Conservation (phyloP, 2,113 vertebrate species). For the Oryzias javanicus region DNA sequence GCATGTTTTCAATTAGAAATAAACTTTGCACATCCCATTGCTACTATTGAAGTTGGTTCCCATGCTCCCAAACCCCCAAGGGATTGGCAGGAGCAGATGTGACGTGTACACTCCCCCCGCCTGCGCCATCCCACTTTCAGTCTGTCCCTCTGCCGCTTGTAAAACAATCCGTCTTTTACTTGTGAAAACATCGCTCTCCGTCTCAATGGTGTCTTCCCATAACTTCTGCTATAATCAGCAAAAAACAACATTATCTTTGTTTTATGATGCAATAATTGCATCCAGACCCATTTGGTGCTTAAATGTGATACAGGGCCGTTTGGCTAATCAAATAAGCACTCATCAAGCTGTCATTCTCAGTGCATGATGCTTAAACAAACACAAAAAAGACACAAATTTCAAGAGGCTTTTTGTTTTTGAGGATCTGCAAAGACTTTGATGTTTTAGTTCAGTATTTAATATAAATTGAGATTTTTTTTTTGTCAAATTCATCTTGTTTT, state of each 20-base stretch:
- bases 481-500: not conserved
- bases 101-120: slow-evolving; percentile 52
- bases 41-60: slow-evolving; percentile 54
- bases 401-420: not conserved
- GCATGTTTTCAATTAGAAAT: slow-evolving; percentile 43
- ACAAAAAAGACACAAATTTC: not conserved
- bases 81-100: slow-evolving; percentile 75
- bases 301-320: slow-evolving; percentile 39
- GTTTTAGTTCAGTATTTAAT: not conserved
- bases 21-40: slow-evolving; percentile 32
- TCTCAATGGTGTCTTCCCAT: slow-evolving; percentile 20
- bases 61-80: slow-evolving; percentile 59
- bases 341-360: slow-evolving; percentile 34
- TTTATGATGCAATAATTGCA: slow-evolving; percentile 33
- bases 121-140: slow-evolving; percentile 25
- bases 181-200: slow-evolving; percentile 54
- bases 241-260: slow-evolving; percentile 50
- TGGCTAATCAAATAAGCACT: slow-evolving; percentile 36
- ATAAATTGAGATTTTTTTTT: not conserved
- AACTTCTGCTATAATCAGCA: slow-evolving; percentile 36
- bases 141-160: slow-evolving; percentile 48
- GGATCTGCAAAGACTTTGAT: not conserved
- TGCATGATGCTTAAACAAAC: not conserved
- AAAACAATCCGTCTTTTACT: slow-evolving; percentile 64
- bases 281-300: slow-evolving; percentile 21